Base-by-base conservation (phyloP, 2,888 invertebrate species). In the Heliconius charithonia region DNA sequence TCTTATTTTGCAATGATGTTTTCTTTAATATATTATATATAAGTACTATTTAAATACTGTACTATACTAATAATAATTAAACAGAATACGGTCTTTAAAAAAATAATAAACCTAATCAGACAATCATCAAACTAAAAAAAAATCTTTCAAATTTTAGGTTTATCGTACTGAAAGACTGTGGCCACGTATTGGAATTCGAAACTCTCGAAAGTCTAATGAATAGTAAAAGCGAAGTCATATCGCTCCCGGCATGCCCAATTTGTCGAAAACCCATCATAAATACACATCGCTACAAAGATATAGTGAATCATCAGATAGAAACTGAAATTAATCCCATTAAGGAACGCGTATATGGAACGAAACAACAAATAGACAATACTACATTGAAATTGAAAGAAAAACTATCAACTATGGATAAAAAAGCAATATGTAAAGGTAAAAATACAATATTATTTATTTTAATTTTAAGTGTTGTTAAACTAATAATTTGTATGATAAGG, bases 261-360 rank as follows among this genome's bases (percentile, higher is more conserved):
- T 97, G 97, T 85, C 96, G 95, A 75, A 95, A 95, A 27, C 92
- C 95, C 0, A 96, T 97, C 22, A 90, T 95, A 25, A 95, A 93
- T 83, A 96, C 95, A 3, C 89, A 90, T 67, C 93, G 96, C 25
- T 97, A 96, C 87, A 95, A 95, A 80, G 94, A 96, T 80, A 82
- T 91, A 3, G 91, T 96, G 76, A 91, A 93, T 86, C 82, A 83
- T n/a, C 89, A 88, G 79, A 87, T 92, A 66, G 89, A 86, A 79
- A 84, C 85, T n/a, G 90, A 93, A 75, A 92, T 95, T 27, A 92
- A 92, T 77, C 89, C 90, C 2, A 90, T 95, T 63, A 95, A 95
- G 82, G 85, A 85, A 75, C 87, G 85, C 77, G 88, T 91, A 29
- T 94, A 91, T 80, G 95, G 95, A 45, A 88, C 85, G 66, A 4